Percentiles rank a stretch among this genome's conserved stretches.
Conservation (phyloP, 2,113 vertebrate species). For the Albula goreensis region DNA sequence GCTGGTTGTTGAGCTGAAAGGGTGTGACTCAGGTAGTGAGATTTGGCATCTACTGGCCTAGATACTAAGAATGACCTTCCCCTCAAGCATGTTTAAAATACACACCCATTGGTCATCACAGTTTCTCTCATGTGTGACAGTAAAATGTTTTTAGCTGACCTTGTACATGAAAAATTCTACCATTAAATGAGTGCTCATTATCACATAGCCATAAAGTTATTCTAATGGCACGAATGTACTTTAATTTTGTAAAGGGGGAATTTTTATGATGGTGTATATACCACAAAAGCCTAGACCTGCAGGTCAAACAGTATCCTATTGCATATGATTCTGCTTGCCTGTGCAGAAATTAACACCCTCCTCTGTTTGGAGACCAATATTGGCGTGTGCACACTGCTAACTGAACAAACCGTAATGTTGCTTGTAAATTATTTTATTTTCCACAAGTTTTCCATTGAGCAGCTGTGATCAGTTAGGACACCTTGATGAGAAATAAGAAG, state of each 20-base stretch:
- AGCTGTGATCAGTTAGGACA: neutral
- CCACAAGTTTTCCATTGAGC: neutral
- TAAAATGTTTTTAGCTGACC: no score
- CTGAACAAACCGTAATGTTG: neutral
- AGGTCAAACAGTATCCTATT: no score
- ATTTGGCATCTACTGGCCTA: neutral
- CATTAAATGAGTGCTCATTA: no score
- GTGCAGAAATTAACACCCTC: no score
- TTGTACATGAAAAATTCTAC: no score
- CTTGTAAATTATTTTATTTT: neutral
- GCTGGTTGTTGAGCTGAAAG: neutral
- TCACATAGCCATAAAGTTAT: neutral
- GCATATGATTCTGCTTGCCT: no score
- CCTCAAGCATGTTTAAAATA: no score
- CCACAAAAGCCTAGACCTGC: no score
- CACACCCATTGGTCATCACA: no score
- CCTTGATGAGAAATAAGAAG: neutral
- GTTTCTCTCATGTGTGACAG: no score
- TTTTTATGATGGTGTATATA: neutral
- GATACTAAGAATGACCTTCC: neutral
- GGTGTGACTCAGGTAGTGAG: neutral
- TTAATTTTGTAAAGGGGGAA: neutral
- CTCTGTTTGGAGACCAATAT: no score
- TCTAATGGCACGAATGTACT: neutral
- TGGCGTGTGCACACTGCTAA: neutral